Evolutionary conservation across 2,888 invertebrate genomes (phyloP).

Genomic region (Scrobipalpa atriplicella): DNA sequence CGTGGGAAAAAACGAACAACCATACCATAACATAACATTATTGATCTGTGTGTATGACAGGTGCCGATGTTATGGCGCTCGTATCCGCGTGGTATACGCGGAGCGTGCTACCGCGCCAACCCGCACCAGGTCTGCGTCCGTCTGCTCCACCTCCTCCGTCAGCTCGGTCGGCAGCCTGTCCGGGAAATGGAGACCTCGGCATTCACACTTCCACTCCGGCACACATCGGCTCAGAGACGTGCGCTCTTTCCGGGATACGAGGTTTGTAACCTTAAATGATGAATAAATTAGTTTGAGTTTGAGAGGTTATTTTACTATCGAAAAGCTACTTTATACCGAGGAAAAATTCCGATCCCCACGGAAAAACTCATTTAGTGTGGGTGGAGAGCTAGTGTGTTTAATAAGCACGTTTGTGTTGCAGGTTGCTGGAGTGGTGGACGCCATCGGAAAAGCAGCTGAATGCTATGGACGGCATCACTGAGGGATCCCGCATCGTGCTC

Average conservation of each 20-base stretch:
- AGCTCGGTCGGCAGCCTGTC: constrained; percentile 82
- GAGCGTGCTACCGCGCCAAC: constrained; percentile 90
- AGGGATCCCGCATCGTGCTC: constrained; percentile 90
- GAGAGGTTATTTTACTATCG: too few relatives aligned
- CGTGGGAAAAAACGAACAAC: too few relatives aligned
- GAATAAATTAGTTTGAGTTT: too few relatives aligned
- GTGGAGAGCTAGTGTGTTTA: too few relatives aligned
- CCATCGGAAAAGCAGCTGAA: constrained; percentile 86
- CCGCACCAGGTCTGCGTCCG: constrained; percentile 87
- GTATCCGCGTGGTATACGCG: constrained; percentile 93
- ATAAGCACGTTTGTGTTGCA: constrained; percentile 55
- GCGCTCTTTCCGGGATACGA: constrained; percentile 92
- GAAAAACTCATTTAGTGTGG: too few relatives aligned
- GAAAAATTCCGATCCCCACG: too few relatives aligned
- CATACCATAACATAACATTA: too few relatives aligned
- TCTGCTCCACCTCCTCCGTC: constrained; percentile 87
- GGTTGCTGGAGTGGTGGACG: constrained; percentile 91
- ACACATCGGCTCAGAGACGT: constrained; percentile 91
- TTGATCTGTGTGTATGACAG: neutral
- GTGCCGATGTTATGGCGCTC: constrained; percentile 91
- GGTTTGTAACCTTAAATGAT: constrained; percentile 61
- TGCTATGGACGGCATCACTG: constrained; percentile 80
- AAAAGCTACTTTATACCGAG: too few relatives aligned
- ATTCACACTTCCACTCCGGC: constrained; percentile 78
- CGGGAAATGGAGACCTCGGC: constrained; percentile 69